Percentiles rank a stretch among this genome's conserved stretches.
Conservation (phyloP, 1,140 invertebrate genomes). For the Brachionus koreanus region DNA sequence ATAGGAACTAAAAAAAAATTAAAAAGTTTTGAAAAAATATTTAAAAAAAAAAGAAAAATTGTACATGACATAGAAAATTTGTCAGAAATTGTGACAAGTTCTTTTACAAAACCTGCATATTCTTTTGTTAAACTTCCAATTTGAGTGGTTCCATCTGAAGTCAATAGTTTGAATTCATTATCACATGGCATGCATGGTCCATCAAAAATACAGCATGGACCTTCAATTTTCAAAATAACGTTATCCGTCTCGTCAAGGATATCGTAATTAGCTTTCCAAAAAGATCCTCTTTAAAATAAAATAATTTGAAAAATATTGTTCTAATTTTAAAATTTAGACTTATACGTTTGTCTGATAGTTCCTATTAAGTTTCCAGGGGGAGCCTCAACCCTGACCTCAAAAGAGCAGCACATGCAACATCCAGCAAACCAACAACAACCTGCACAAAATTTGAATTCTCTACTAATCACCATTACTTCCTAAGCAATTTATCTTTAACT, state of each 20-base stretch:
- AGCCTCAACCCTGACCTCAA: slow-evolving; percentile 45
- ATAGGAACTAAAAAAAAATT: slow-evolving; percentile 47
- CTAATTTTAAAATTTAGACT: too few relatives aligned
- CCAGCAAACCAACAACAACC: neutral
- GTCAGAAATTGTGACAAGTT: slow-evolving; percentile 2
- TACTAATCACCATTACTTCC: slow-evolving; percentile 49
- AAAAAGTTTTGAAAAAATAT: neutral
- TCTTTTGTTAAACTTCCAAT: slow-evolving; percentile 7
- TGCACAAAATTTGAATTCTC: slow-evolving; percentile 53
- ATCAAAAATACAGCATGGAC: slow-evolving; percentile 39
- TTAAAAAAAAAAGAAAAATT: neutral
- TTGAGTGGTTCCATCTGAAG: slow-evolving; percentile 17
- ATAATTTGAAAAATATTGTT: too few relatives aligned
- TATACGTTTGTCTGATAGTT: slow-evolving; percentile 36
- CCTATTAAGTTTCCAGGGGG: slow-evolving; percentile 45
- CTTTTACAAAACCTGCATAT: slow-evolving; percentile 41
- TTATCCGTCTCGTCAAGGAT: slow-evolving; percentile 16
- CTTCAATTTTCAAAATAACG: slow-evolving; percentile 13
- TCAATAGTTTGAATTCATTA: slow-evolving; percentile 40
- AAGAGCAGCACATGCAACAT: slow-evolving; percentile 35
- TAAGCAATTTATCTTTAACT: neutral
- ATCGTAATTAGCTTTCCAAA: slow-evolving; percentile 7
- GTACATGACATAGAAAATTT: neutral
- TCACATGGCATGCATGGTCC: slow-evolving; percentile 20
- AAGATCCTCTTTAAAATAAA: slow-evolving; percentile 6